Percentiles rank a stretch among this genome's conserved stretches.
Conservation (phyloP, 92 coral and sea anemone genomes). For the Palythoa heliodiscus region DNA sequence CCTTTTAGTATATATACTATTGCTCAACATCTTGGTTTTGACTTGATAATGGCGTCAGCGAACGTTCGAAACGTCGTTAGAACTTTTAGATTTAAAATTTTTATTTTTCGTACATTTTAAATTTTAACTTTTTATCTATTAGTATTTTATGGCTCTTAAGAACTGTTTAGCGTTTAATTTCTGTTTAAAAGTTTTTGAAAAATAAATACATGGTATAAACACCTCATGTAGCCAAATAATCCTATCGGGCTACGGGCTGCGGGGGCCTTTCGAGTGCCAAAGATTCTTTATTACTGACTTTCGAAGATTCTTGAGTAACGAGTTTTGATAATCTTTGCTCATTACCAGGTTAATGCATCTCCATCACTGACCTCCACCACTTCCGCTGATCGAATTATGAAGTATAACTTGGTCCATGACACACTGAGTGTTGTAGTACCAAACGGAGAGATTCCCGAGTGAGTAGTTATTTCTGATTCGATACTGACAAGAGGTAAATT, state of each 20-base stretch:
- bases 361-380: constrained; percentile 98
- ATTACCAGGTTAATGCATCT: constrained; percentile 93
- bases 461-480: constrained; percentile 37
- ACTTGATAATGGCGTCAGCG: too few relatives aligned
- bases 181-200: too few relatives aligned
- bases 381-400: constrained; percentile 97
- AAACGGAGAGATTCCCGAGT: constrained; percentile 98
- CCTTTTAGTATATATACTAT: too few relatives aligned
- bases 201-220: too few relatives aligned
- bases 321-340: background rate
- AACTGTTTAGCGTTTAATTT: too few relatives aligned
- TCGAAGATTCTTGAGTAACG: background rate
- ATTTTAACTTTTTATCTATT: too few relatives aligned
- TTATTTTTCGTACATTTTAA: too few relatives aligned
- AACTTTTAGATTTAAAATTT: too few relatives aligned
- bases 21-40: too few relatives aligned
- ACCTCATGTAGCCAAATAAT: too few relatives aligned
- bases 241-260: background rate
- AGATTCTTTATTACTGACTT: background rate
- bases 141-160: too few relatives aligned
- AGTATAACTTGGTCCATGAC: constrained; percentile 95
- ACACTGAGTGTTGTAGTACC: constrained; percentile 91
- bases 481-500: background rate
- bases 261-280: background rate
- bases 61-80: too few relatives aligned